Evolutionary conservation across 2,113 vertebrate genomes (phyloP).

Genomic region (Trematocara variabile): DNA sequence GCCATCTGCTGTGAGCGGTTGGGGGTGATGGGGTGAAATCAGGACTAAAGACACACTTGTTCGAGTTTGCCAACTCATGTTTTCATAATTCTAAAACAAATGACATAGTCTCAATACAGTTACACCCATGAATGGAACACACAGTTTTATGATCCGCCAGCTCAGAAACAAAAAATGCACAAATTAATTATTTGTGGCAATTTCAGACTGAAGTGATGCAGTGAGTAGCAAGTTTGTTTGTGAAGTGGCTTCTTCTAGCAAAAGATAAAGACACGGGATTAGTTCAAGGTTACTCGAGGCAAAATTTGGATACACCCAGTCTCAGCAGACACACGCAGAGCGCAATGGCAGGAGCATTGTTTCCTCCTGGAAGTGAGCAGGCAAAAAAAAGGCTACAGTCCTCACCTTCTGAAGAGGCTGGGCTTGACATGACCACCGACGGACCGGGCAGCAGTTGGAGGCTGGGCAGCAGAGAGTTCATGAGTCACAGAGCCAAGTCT

Average conservation of each 20-base stretch:
- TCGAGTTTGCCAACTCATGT: not conserved
- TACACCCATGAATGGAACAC: not conserved
- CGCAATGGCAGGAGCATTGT: not conserved
- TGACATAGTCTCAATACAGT: not conserved
- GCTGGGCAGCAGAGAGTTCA: not conserved
- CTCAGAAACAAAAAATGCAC: not conserved
- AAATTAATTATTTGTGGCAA: not conserved
- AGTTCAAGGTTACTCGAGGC: not conserved
- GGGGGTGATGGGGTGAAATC: not conserved
- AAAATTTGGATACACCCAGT: not conserved
- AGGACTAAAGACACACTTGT: not conserved
- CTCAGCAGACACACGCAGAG: not conserved
- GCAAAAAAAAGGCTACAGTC: not conserved
- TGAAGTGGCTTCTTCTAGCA: not conserved
- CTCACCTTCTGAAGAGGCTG: not conserved
- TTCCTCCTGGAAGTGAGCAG: not conserved
- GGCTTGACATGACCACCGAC: not conserved
- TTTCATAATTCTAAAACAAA: not conserved
- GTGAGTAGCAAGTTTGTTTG: not conserved
- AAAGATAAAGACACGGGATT: not conserved
- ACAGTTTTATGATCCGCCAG: not conserved
- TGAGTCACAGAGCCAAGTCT: not conserved
- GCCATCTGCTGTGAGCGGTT: not conserved
- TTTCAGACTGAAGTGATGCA: not conserved
- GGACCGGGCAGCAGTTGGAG: not conserved